These are phyloP conservation scores for Dasysyrphus tricinctus DNA, from an alignment of 2,888 invertebrate species.

Conservation along the genomic window DNA sequence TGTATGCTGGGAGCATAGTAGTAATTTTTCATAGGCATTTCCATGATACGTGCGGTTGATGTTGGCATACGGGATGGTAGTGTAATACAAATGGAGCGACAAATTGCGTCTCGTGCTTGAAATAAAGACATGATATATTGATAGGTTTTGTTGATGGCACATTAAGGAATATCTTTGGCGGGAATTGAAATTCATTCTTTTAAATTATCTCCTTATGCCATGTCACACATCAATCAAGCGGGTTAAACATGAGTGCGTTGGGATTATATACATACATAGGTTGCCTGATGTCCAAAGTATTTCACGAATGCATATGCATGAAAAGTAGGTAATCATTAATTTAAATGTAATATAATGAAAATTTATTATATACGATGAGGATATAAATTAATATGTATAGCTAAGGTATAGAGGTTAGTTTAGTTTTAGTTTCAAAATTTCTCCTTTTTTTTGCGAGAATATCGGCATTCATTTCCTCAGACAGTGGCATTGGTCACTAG, in stretches of 20 bases:
- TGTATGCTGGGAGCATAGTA: slow-evolving; percentile 14
- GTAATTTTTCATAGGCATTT: slow-evolving; percentile 37
- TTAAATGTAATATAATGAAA: too few relatives aligned
- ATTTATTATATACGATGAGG: too few relatives aligned
- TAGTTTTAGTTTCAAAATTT: too few relatives aligned
- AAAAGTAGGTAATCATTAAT: too few relatives aligned
- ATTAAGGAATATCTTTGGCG: slow-evolving; percentile 1
- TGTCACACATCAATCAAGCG: slow-evolving; percentile 8
- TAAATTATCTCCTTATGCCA: not conserved
- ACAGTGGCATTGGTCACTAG: too few relatives aligned
- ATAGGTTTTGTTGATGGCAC: slow-evolving; percentile 17
- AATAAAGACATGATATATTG: slow-evolving; percentile 30
- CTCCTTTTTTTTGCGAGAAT: too few relatives aligned
- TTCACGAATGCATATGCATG: too few relatives aligned
- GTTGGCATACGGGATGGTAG: not conserved
- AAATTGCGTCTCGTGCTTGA: not conserved
- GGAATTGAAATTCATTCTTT: not conserved
- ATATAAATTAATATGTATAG: too few relatives aligned
- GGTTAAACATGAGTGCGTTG: not conserved
- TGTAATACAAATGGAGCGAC: slow-evolving; percentile 1
- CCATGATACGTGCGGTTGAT: slow-evolving; percentile 23
- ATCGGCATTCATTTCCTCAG: too few relatives aligned
- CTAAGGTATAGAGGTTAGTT: too few relatives aligned
- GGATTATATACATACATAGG: too few relatives aligned
- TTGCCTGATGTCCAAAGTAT: too few relatives aligned